These are phyloP conservation scores for Eidolon dupreanum DNA, from an alignment of 2,797 vertebrate genomes.

Conservation along the genomic window DNA sequence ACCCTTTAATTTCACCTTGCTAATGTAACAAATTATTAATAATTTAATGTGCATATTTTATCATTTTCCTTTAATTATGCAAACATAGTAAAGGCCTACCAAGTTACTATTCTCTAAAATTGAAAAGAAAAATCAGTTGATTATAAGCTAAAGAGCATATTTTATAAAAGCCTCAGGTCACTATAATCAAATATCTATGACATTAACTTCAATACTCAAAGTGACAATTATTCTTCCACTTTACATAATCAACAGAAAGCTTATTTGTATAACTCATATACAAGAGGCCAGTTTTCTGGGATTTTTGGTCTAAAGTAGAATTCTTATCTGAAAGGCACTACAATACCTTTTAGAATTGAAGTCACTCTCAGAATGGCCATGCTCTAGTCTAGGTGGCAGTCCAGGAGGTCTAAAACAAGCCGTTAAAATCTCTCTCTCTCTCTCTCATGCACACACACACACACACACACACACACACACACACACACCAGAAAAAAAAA, in stretches of 20 bases:
- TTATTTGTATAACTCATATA: not conserved
- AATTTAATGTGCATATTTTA: not conserved
- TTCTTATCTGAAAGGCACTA: constrained; percentile 4
- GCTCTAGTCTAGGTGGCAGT: not conserved
- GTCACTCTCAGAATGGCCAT: not conserved
- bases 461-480: not conserved
- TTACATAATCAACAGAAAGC: constrained; percentile 26
- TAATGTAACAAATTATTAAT: constrained; percentile 24
- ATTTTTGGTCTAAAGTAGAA: constrained; percentile 37
- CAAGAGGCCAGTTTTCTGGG: not conserved
- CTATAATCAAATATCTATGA: constrained; percentile 32
- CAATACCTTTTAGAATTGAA: not conserved
- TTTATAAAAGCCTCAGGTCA: constrained; percentile 5
- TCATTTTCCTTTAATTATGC: constrained; percentile 44
- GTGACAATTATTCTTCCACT: constrained; percentile 47
- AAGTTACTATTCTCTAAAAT: constrained; percentile 15
- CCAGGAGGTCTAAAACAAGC: not conserved
- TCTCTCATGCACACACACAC: too few relatives aligned
- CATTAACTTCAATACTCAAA: constrained; percentile 34
- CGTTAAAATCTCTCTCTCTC: not conserved
- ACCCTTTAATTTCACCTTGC: not conserved
- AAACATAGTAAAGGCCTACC: constrained; percentile 9
- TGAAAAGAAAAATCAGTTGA: constrained; percentile 31
- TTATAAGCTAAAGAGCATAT: constrained; percentile 44
- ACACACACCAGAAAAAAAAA: not conserved